phyloP scores from a whole-genome alignment of 2,113 vertebrate species.

The Phalacrocorax brasilianus region DNA sequence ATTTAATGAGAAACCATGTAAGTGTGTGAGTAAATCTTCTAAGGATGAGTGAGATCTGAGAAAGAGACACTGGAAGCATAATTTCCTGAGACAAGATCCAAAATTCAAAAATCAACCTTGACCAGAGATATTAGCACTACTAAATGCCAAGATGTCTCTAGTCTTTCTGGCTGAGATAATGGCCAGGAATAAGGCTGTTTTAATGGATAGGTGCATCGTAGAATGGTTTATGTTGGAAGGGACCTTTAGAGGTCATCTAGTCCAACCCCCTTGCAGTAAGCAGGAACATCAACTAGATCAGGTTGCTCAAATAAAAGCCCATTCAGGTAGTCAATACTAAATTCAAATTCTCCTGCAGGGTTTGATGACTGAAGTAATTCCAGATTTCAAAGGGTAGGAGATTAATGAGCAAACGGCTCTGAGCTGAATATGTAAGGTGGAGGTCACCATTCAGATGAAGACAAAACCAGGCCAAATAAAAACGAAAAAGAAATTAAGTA shows the following conservation, averaged over 20 bases:
- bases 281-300: no score
- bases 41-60: not conserved
- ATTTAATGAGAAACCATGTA: not conserved
- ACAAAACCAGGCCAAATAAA: not conserved
- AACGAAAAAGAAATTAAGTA: not conserved
- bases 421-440: not conserved
- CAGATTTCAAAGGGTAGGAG: not conserved
- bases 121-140: not conserved
- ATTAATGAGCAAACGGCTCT: not conserved
- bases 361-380: not conserved
- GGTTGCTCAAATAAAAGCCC: not conserved
- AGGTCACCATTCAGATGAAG: not conserved
- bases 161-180: not conserved
- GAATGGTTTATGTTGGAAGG: no score
- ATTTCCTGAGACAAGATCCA: not conserved
- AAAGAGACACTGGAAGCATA: not conserved
- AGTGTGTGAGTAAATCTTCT: not conserved
- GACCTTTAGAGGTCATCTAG: no score
- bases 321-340: not conserved
- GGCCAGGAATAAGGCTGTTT: not conserved
- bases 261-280: no score
- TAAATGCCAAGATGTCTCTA: not conserved
- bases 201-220: not conserved
- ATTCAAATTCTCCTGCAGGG: not conserved
- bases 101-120: not conserved